phyloP scores from a whole-genome alignment of 2,113 vertebrate species.

The Colinus virginianus region DNA sequence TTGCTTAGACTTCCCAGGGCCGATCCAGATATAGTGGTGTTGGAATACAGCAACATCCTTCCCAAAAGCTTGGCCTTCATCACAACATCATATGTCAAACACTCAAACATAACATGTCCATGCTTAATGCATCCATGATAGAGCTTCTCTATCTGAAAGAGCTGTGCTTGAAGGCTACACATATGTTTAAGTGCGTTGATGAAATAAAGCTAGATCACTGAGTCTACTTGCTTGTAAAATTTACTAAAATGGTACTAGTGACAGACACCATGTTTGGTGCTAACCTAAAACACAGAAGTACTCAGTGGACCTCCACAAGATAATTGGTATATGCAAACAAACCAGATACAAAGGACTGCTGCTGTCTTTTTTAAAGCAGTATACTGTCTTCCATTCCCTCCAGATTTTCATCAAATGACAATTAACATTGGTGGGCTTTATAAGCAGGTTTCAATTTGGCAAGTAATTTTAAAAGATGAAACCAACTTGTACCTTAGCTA shows the following conservation, averaged over 20 bases:
- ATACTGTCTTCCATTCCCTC: neutral
- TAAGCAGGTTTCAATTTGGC: neutral
- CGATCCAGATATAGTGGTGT: neutral
- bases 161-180: neutral
- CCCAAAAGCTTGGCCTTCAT: neutral
- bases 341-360: neutral
- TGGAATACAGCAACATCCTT: neutral
- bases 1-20: slow-evolving; percentile 36
- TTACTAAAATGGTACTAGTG: neutral
- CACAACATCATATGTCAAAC: neutral
- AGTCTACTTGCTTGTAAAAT: neutral
- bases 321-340: neutral
- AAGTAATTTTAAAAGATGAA: neutral
- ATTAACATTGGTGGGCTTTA: neutral
- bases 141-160: neutral
- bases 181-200: neutral
- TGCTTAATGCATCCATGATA: neutral
- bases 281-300: neutral
- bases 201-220: neutral
- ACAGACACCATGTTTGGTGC: neutral
- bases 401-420: neutral
- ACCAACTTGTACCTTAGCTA: neutral
- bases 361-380: neutral
- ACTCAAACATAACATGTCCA: no score
- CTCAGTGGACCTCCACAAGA: neutral